Evolutionary conservation across 1,140 invertebrate genomes (phyloP).

Genomic region (Calycopis cecrops): DNA sequence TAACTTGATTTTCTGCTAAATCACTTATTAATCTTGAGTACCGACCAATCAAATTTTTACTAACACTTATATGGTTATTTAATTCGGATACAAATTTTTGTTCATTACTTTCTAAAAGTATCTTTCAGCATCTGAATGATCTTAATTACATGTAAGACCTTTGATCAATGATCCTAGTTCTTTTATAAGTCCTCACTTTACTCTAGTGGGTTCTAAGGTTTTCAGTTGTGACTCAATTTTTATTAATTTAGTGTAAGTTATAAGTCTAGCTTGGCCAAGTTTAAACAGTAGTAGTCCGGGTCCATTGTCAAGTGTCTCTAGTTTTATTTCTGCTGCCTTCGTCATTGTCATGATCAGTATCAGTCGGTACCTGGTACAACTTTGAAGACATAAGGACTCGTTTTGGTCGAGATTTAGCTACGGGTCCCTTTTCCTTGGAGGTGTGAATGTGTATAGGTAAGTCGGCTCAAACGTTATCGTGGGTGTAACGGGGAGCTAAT

Average conservation of each 20-base stretch:
- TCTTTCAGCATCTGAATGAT: conserved; percentile 21
- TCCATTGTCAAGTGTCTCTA: conserved; percentile 19
- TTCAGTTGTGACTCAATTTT: conserved; percentile 12
- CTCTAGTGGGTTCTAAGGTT: conserved; percentile 13
- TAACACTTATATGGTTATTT: conserved; percentile 22
- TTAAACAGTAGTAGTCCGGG: conserved; percentile 23
- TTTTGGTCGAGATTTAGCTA: not conserved
- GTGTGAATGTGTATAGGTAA: conserved; percentile 20
- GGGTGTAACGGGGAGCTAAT: conserved; percentile 14
- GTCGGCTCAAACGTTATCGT: conserved; percentile 18
- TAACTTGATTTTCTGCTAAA: conserved; percentile 11
- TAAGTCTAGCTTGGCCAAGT: conserved; percentile 18
- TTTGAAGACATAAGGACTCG: conserved; percentile 18
- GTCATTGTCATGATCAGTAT: not conserved
- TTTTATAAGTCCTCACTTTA: conserved; percentile 24
- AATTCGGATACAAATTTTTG: conserved; percentile 16
- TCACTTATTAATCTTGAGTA: not conserved
- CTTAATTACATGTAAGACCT: conserved; percentile 26
- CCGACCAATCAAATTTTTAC: conserved; percentile 10
- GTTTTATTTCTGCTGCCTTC: conserved; percentile 18
- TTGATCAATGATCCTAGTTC: conserved; percentile 23
- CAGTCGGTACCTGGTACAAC: conserved; percentile 24
- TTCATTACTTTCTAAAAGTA: conserved; percentile 13
- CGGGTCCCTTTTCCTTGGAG: not conserved
- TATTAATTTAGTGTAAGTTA: conserved; percentile 16